Conservation (phyloP, 2,888 invertebrate species). For the Rhogogaster chlorosoma region DNA sequence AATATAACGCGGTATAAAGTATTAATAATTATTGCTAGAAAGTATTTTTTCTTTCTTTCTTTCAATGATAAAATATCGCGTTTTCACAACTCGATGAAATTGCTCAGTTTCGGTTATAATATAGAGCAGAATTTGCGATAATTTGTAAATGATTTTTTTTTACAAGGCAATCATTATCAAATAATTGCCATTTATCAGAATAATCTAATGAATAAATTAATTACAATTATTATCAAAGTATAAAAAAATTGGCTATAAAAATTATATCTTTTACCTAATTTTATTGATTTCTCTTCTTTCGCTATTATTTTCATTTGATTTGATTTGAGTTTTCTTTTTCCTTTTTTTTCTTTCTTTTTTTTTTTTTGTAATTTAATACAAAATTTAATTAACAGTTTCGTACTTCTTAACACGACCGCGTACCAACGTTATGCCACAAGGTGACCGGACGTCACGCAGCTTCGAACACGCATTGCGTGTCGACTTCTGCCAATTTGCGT, state of each 20-base stretch:
- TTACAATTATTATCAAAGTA: background rate
- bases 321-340: background rate
- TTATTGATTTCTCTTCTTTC: background rate
- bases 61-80: no score
- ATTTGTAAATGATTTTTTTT: no score
- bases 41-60: no score
- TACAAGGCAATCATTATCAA: background rate
- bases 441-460: conserved; percentile 45
- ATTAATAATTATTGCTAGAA: no score
- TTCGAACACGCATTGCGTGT: conserved; percentile 45
- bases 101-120: no score
- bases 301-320: background rate
- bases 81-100: no score
- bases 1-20: no score
- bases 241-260: background rate
- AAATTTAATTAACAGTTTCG: background rate
- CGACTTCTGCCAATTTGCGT: conserved; percentile 36
- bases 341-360: background rate
- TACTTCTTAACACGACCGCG: background rate
- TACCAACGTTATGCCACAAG: conserved; percentile 14
- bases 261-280: background rate
- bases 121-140: no score
- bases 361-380: background rate
- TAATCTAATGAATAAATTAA: background rate
- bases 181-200: background rate